Percentiles rank a stretch among this genome's conserved stretches.
phyloP scores from a whole-genome alignment of 2,797 vertebrate species.

The Eulemur coronatus region DNA sequence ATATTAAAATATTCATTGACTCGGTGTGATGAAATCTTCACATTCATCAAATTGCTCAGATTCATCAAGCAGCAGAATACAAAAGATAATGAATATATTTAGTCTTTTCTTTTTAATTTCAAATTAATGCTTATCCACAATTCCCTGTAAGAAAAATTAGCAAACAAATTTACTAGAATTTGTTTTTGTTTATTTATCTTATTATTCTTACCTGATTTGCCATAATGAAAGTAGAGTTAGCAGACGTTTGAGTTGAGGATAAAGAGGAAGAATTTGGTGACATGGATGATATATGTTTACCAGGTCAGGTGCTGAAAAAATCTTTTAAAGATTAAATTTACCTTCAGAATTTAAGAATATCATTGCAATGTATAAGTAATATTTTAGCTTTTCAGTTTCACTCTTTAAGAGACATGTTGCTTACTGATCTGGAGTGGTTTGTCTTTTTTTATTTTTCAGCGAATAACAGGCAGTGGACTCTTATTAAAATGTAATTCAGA shows the following conservation, averaged over 20 bases:
- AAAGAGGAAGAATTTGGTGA: background rate
- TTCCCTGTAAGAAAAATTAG: background rate
- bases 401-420: background rate
- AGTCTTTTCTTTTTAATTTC: background rate
- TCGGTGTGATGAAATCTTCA: background rate
- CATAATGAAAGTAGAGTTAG: background rate
- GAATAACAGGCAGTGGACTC: background rate
- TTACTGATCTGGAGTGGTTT: background rate
- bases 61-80: background rate
- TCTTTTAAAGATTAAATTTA: background rate
- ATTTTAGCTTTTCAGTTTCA: background rate
- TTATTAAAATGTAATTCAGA: background rate
- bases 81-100: background rate
- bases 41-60: background rate
- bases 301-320: background rate
- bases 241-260: background rate
- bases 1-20: background rate
- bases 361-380: background rate
- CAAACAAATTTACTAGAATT: background rate
- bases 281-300: background rate
- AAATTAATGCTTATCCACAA: background rate
- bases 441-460: background rate
- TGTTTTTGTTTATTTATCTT: background rate
- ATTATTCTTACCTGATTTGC: background rate
- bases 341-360: background rate